Percentiles rank a stretch among this genome's conserved stretches.
phyloP scores from a whole-genome alignment of 1,140 invertebrate species.

The Anoplolepis gracilipes region DNA sequence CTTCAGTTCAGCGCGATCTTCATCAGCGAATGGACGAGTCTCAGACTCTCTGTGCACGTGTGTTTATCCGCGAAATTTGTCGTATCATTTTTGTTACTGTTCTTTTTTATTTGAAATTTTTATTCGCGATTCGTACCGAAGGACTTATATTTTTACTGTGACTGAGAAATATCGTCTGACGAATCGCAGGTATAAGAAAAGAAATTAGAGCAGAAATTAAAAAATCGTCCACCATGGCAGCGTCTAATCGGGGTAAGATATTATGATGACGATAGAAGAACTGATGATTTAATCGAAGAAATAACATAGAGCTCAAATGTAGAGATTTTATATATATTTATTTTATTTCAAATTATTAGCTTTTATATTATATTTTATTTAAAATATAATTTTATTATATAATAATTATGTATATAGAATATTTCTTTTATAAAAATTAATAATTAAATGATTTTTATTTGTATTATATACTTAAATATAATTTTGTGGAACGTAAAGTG shows the following conservation, averaged over 20 bases:
- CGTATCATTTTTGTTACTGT: background rate
- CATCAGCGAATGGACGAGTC: conserved; percentile 68
- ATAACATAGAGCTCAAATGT: too few relatives aligned
- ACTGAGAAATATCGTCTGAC: background rate
- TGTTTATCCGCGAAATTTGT: conserved; percentile 9
- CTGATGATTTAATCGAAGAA: background rate
- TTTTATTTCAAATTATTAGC: background rate
- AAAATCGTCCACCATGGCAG: conserved; percentile 33
- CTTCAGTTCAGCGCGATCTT: conserved; percentile 81
- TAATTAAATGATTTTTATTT: background rate
- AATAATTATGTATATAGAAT: background rate
- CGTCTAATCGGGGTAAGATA: conserved; percentile 36
- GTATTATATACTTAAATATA: background rate
- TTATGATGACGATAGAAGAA: background rate
- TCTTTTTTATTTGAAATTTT: background rate
- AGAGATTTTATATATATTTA: background rate
- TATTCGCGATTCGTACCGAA: background rate
- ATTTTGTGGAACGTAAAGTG: background rate
- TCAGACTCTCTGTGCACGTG: background rate
- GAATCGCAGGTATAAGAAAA: background rate
- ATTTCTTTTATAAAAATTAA: background rate
- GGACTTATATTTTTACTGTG: background rate
- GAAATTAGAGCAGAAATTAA: background rate
- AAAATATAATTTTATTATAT: background rate
- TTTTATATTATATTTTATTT: background rate